phyloP scores from a whole-genome alignment of 2,888 invertebrate species.

The Tetrapedia diversipes region DNA sequence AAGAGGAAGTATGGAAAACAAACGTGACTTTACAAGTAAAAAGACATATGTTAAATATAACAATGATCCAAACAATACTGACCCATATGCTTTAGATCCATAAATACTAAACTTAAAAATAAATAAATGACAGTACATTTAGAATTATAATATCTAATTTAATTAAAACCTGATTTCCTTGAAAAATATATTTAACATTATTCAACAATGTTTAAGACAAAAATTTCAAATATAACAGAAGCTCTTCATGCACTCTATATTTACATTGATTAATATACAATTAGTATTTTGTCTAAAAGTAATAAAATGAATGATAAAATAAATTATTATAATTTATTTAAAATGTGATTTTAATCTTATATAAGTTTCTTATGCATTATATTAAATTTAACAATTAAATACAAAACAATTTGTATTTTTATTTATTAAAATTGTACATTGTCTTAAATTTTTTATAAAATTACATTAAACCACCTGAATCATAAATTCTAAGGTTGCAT shows the following conservation, averaged over 20 bases:
- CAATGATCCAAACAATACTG: slow-evolving; percentile 89
- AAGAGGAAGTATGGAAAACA: slow-evolving; percentile 92
- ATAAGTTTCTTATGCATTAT: slow-evolving; percentile 17
- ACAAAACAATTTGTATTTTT: slow-evolving; percentile 34
- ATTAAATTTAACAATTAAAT: slow-evolving; percentile 40
- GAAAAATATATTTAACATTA: slow-evolving; percentile 8
- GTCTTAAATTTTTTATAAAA: slow-evolving; percentile 19
- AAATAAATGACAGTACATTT: slow-evolving; percentile 9
- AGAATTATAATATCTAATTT: background rate
- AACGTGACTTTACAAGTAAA: slow-evolving; percentile 91
- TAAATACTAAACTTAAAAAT: background rate
- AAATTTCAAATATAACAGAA: slow-evolving; percentile 6
- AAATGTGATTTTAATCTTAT: slow-evolving; percentile 13
- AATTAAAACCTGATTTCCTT: background rate
- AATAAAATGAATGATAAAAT: slow-evolving; percentile 20
- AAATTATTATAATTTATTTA: slow-evolving; percentile 14
- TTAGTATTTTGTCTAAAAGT: slow-evolving; percentile 13
- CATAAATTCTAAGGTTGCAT: slow-evolving; percentile 23
- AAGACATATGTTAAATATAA: slow-evolving; percentile 91
- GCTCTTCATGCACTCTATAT: slow-evolving; percentile 10
- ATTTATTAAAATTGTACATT: slow-evolving; percentile 17
- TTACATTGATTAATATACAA: slow-evolving; percentile 30
- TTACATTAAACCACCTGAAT: slow-evolving; percentile 26
- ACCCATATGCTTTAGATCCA: slow-evolving; percentile 86
- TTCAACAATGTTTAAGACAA: background rate